Evolutionary conservation across 2,888 invertebrate genomes (phyloP).

Genomic region (Amiota minor): DNA sequence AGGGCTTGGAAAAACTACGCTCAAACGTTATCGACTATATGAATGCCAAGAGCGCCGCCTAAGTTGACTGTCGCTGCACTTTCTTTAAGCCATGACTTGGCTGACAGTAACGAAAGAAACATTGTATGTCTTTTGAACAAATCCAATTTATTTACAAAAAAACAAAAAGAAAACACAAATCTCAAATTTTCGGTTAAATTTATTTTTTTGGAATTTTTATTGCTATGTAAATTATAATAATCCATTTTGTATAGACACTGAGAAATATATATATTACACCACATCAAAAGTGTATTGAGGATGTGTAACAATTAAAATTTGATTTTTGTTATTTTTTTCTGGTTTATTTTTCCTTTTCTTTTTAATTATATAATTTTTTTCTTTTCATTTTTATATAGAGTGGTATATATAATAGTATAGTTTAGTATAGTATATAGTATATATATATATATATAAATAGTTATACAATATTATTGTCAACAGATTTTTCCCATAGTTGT

Average conservation of each 20-base stretch:
- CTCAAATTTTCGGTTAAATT: neutral
- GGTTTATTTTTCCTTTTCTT: neutral
- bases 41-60: constrained; percentile 24
- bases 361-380: neutral
- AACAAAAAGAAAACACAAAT: too few species aligned
- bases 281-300: too few species aligned
- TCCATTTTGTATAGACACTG: too few species aligned
- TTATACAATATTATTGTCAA: constrained; percentile 63
- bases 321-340: neutral
- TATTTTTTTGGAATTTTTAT: neutral
- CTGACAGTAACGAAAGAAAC: too few species aligned
- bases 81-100: too few species aligned
- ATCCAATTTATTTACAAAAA: too few species aligned
- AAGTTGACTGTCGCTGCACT: too few species aligned
- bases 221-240: too few species aligned
- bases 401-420: too few species aligned
- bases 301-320: neutral
- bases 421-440: neutral
- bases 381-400: too few species aligned
- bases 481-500: constrained; percentile 54
- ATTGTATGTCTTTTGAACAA: too few species aligned
- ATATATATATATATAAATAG: constrained; percentile 38
- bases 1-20: constrained; percentile 47
- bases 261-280: too few species aligned
- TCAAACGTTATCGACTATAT: constrained; percentile 39